Conservation (phyloP, 1,140 invertebrate genomes). For the Sminthurides bifidus region DNA sequence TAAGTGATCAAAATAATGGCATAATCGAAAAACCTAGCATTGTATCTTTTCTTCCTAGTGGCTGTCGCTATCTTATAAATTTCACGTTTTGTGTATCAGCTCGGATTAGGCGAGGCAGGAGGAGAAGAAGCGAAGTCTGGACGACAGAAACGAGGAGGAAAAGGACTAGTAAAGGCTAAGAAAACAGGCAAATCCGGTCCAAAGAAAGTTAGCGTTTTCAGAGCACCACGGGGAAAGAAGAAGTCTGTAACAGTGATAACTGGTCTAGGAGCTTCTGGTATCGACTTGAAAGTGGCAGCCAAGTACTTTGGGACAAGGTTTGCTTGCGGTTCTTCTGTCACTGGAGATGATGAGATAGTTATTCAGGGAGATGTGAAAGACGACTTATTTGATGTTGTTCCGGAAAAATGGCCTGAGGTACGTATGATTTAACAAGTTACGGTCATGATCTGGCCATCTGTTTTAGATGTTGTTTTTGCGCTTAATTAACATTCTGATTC, state of each 20-base stretch:
- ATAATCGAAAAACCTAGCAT: slow-evolving; percentile 1
- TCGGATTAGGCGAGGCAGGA: slow-evolving; percentile 46
- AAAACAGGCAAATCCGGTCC: slow-evolving; percentile 66
- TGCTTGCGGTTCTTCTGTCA: slow-evolving; percentile 96
- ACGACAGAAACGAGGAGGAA: slow-evolving; percentile 76
- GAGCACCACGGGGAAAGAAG: slow-evolving; percentile 93
- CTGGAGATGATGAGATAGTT: slow-evolving; percentile 97
- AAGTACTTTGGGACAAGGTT: slow-evolving; percentile 97
- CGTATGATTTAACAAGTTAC: slow-evolving; percentile 18
- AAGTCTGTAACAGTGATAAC: slow-evolving; percentile 91
- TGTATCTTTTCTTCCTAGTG: slow-evolving; percentile 3
- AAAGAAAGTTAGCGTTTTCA: slow-evolving; percentile 65
- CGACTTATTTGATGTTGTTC: slow-evolving; percentile 91
- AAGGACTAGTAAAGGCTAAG: slow-evolving; percentile 75
- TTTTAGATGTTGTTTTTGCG: neutral
- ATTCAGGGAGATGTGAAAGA: slow-evolving; percentile 98
- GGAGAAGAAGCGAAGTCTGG: slow-evolving; percentile 79
- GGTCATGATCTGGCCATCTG: neutral
- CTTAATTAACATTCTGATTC: neutral
- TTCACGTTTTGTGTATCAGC: neutral
- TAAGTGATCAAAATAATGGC: slow-evolving; percentile 33
- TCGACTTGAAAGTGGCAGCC: slow-evolving; percentile 94
- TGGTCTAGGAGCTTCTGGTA: slow-evolving; percentile 82
- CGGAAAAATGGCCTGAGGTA: slow-evolving; percentile 93
- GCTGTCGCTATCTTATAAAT: neutral